Base-by-base conservation (phyloP, 2,797 vertebrate genomes). In the Buceros bicornis region DNA sequence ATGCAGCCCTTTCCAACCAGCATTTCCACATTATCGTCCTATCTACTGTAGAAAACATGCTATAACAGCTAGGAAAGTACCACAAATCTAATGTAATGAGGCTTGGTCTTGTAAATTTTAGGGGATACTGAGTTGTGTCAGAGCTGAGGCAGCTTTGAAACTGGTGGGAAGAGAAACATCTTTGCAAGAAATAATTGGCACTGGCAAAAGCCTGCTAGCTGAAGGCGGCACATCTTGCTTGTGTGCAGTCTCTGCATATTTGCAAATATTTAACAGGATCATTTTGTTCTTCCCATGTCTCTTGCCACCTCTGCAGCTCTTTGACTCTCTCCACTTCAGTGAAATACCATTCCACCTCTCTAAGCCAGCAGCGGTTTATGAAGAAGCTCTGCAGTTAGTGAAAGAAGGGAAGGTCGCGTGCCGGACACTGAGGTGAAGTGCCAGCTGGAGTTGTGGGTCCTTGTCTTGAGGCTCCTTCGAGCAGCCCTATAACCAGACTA, bases 351-450 rank as follows among this genome's bases (percentile, higher is more conserved):
- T 98, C 96, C 98, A 98, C 62, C 98, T 98, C 5, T 98, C 99
- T 22, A 99, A 98, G 92, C 99, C 99, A 0, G 98, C 98, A 3
- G 99, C 99, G 3, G 98, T 99, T 8, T 99, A 99, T 1, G 99
- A 99, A 95, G 99, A 99, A 92, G 99, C 99, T n/a, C 91, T 99
- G 96, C 97, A 96, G 95, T 91, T 99, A 74, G 99, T 99, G 53
- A 98, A 97, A 60, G 98, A 99, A 29, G 98, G 98, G 35, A 98
- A 96, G 42, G 99, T 99, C 8, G 72, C 95, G 0, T 99, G 98
- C 93, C 98, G 99, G 91, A 98, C 99, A 0, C 95, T 99, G 88
- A 99, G 99, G 99, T 99, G 98, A 98, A 70, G 60, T 42, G 26
- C 31, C 48, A 87, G 20, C 61, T 76, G 61, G n/a, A 73, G 31